Evolutionary conservation across 2,113 vertebrate genomes (phyloP).

Genomic region (Emydura subglobosa): DNA sequence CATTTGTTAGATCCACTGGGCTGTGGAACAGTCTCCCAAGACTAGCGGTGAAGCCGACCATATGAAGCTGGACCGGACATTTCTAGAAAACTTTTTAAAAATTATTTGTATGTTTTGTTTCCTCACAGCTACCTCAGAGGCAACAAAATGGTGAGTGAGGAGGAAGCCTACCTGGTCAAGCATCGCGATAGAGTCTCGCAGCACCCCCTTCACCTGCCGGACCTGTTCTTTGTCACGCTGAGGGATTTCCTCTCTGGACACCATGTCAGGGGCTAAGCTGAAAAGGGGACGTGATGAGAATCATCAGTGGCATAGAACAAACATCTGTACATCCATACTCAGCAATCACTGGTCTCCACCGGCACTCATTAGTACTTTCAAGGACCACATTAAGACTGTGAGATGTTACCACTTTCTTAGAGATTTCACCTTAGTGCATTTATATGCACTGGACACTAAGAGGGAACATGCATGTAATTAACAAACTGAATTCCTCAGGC

Average conservation of each 20-base stretch:
- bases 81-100: not conserved
- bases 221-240: slow-evolving; percentile 71
- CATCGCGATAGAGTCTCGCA: slow-evolving; percentile 92
- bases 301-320: not conserved
- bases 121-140: not conserved
- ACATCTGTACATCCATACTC: not conserved
- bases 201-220: slow-evolving; percentile 85
- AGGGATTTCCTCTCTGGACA: slow-evolving; percentile 70
- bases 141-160: not conserved
- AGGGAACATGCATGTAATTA: not conserved
- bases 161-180: slow-evolving; percentile 87
- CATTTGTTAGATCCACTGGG: not conserved
- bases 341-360: not conserved
- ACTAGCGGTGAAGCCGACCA: not conserved
- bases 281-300: slow-evolving; percentile 46
- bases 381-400: not conserved
- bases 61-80: not conserved
- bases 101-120: not conserved
- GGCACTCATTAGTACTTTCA: not conserved
- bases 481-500: not conserved
- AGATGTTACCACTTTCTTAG: not conserved
- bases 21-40: not conserved
- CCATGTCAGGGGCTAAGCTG: slow-evolving; percentile 74
- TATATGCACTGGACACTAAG: not conserved
- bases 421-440: not conserved